These are phyloP conservation scores for Standfussiana lucernea DNA, from an alignment of 2,888 invertebrate genomes.

Conservation along the genomic window DNA sequence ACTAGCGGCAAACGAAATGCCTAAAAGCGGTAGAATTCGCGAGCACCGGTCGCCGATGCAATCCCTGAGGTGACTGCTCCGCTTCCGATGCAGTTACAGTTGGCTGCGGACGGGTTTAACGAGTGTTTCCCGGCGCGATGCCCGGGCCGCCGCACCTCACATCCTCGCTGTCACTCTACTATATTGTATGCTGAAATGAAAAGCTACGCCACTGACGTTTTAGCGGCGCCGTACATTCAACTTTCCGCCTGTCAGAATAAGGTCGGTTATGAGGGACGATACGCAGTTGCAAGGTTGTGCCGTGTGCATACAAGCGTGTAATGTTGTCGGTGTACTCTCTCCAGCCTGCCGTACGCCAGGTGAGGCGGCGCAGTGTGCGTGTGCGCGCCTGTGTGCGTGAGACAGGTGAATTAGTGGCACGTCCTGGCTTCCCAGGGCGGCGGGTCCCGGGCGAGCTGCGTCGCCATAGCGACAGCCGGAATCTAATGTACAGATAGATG, in stretches of 20 bases:
- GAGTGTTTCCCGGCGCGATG: slow-evolving; percentile 78
- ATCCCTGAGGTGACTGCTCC: slow-evolving; percentile 76
- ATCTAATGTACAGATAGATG: slow-evolving; percentile 77
- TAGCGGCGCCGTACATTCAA: slow-evolving; percentile 53
- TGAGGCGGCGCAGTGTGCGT: slow-evolving; percentile 64
- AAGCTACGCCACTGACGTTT: slow-evolving; percentile 62
- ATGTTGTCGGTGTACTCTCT: slow-evolving; percentile 75
- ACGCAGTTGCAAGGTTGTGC: slow-evolving; percentile 74
- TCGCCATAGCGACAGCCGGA: slow-evolving; percentile 84
- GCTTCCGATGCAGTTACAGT: slow-evolving; percentile 80
- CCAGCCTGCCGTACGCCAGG: slow-evolving; percentile 66
- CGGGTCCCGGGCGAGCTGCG: slow-evolving; percentile 81
- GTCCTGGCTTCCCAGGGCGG: slow-evolving; percentile 77
- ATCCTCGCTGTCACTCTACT: slow-evolving; percentile 72
- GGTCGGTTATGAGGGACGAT: slow-evolving; percentile 70
- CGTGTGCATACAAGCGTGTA: slow-evolving; percentile 80
- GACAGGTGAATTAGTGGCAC: slow-evolving; percentile 83
- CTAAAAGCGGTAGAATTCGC: slow-evolving; percentile 72
- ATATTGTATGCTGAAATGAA: slow-evolving; percentile 72
- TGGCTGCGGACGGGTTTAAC: slow-evolving; percentile 76
- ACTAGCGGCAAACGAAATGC: slow-evolving; percentile 72
- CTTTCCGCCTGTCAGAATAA: slow-evolving; percentile 74
- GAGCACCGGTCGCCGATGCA: slow-evolving; percentile 66
- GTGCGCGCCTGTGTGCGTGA: slow-evolving; percentile 74
- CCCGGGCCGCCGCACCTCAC: slow-evolving; percentile 76